Evolutionary conservation across 2,797 vertebrate species (phyloP).

Genomic region (Peromyscus aztecus): DNA sequence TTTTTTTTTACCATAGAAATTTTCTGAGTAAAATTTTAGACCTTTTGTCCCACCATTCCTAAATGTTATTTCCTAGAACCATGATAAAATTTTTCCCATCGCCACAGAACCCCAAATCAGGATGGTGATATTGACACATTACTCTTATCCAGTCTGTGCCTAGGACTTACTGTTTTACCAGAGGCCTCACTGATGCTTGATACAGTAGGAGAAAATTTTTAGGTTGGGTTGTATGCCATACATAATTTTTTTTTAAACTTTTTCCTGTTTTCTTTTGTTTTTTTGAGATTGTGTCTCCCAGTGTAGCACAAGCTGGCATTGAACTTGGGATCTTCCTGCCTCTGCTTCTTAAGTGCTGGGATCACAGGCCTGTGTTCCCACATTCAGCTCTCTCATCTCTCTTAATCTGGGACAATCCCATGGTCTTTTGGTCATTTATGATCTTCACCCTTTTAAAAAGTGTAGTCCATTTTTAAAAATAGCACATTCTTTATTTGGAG

Average conservation of each 20-base stretch:
- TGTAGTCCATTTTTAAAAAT: background rate
- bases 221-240: background rate
- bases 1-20: background rate
- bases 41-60: background rate
- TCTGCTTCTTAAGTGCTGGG: background rate
- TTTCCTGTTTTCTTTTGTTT: background rate
- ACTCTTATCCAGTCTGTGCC: background rate
- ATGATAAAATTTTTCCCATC: background rate
- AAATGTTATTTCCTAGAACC: background rate
- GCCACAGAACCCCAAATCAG: background rate
- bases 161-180: background rate
- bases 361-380: no score
- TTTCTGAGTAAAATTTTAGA: constrained; percentile 11
- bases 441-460: background rate
- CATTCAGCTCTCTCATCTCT: background rate
- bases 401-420: background rate
- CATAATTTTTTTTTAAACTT: background rate
- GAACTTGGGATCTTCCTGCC: background rate
- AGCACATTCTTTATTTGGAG: background rate
- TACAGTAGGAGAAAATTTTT: background rate
- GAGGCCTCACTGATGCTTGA: background rate
- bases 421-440: background rate
- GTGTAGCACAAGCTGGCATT: background rate
- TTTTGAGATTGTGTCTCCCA: background rate
- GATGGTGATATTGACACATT: background rate